Conservation (phyloP, 1,140 invertebrate species). For the Ganaspis sp. region DNA sequence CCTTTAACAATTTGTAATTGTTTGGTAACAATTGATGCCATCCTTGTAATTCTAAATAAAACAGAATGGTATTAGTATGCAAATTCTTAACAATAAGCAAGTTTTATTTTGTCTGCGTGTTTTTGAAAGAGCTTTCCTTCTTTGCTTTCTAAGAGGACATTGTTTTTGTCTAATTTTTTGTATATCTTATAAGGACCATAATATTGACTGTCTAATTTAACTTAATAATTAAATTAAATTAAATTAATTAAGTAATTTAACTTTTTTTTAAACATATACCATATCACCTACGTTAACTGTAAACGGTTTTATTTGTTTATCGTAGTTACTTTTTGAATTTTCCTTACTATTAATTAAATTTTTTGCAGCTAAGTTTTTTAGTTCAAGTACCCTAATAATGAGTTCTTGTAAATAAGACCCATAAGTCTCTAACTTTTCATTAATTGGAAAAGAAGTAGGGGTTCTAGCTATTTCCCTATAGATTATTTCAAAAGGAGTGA, state of each 20-base stretch:
- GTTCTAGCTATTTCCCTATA: no score
- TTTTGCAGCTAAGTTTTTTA: not conserved
- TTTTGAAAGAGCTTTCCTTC: not conserved
- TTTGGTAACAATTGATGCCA: not conserved
- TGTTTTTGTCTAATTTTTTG: no score
- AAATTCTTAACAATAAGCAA: not conserved
- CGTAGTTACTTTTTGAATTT: not conserved
- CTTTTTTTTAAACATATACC: no score
- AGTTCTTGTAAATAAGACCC: not conserved
- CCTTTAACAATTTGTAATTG: not conserved
- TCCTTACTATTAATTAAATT: not conserved
- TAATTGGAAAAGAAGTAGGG: not conserved
- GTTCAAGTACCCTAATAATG: not conserved
- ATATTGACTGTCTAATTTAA: no score
- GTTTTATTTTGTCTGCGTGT: not conserved
- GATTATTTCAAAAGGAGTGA: not conserved
- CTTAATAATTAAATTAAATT: no score
- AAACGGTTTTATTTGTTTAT: not conserved
- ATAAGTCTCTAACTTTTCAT: not conserved
- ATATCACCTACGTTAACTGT: not conserved
- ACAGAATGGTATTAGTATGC: not conserved
- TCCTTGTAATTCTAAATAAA: not conserved
- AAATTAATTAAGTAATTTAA: no score
- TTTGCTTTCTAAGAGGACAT: no score
- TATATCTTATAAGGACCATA: not conserved